Conservation (phyloP, 23 tunicate genomes). For the Trididemnum nubilum region DNA sequence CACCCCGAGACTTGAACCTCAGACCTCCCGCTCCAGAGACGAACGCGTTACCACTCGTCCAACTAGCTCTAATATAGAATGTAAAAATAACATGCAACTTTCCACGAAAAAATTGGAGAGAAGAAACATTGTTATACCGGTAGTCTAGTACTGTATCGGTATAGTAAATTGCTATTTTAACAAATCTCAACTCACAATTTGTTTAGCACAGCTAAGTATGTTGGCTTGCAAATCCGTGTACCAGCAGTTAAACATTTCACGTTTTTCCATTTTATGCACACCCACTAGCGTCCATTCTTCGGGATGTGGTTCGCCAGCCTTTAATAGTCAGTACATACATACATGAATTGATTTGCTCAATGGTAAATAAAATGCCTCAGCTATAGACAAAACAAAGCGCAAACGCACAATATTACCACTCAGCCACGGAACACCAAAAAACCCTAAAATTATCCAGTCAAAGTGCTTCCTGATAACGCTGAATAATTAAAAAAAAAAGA, state of each 20-base stretch:
- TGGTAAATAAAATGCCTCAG: no score
- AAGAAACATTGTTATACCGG: no score
- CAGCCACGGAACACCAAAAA: no score
- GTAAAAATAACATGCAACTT: no score
- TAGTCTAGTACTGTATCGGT: no score
- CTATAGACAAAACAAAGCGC: neutral
- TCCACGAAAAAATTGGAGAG: no score
- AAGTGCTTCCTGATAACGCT: no score
- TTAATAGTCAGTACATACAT: neutral
- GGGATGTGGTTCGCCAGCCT: slow-evolving; percentile 67
- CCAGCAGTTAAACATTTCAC: slow-evolving; percentile 74
- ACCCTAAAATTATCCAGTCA: neutral
- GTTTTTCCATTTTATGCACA: slow-evolving; percentile 83
- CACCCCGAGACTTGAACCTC: neutral
- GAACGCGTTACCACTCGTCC: neutral
- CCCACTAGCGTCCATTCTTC: slow-evolving; percentile 87
- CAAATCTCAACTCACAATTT: slow-evolving; percentile 48
- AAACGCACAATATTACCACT: neutral
- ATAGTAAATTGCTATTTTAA: no score
- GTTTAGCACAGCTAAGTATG: slow-evolving; percentile 69
- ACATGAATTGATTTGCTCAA: neutral
- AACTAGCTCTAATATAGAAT: no score
- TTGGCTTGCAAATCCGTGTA: slow-evolving; percentile 79
- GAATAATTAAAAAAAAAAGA: no score
- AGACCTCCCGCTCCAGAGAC: neutral